Conservation (phyloP, 1,140 invertebrate genomes). For the Drosophila triauraria region DNA sequence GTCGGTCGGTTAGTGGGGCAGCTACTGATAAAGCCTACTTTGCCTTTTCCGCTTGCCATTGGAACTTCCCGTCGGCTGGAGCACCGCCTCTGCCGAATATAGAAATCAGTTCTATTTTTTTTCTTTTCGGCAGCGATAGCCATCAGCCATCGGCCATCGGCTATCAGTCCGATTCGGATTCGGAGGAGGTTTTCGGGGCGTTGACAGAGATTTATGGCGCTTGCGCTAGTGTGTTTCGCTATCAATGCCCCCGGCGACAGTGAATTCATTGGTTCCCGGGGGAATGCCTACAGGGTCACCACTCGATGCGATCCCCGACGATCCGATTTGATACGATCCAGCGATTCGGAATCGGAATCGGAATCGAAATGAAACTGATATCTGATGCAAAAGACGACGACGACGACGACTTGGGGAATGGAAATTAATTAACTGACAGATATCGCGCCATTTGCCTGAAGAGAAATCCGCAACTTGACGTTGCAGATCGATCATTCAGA, state of each 20-base stretch:
- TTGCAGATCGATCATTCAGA: conserved; percentile 37
- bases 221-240: conserved; percentile 19
- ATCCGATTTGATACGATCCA: conserved; percentile 20
- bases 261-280: conserved; percentile 15
- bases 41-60: conserved; percentile 21
- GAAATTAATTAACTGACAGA: conserved; percentile 76
- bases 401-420: conserved; percentile 25
- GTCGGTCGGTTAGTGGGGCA: conserved; percentile 38
- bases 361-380: conserved; percentile 50
- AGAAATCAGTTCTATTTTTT: conserved; percentile 43
- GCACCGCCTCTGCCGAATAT: conserved; percentile 3
- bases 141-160: conserved; percentile 35
- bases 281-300: conserved; percentile 19
- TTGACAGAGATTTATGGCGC: conserved; percentile 77
- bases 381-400: conserved; percentile 43
- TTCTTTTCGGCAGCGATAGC: conserved; percentile 27
- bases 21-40: conserved; percentile 28
- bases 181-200: conserved; percentile 27
- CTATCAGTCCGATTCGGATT: conserved; percentile 35
- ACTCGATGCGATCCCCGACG: conserved; percentile 16
- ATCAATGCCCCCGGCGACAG: conserved; percentile 37
- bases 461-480: conserved; percentile 33
- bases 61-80: conserved; percentile 27
- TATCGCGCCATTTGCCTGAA: conserved; percentile 35
- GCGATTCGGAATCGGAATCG: conserved; percentile 28